Percentiles rank a stretch among this genome's conserved stretches.
These are phyloP conservation scores for Fundulus diaphanus DNA, from an alignment of 2,797 vertebrate genomes.

Conservation along the genomic window DNA sequence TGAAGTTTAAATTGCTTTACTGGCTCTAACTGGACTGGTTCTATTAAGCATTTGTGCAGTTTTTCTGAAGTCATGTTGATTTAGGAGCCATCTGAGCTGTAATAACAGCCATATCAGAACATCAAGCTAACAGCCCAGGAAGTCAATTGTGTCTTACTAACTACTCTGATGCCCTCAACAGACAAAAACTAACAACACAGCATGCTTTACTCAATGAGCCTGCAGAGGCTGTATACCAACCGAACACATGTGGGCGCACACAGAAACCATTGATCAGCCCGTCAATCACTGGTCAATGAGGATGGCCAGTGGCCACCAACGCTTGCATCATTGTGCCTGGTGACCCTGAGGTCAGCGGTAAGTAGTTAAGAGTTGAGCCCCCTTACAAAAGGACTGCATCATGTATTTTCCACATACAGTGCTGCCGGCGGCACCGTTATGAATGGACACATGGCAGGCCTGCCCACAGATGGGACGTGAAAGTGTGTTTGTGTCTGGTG, in stretches of 20 bases:
- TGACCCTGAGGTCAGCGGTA: slow-evolving; percentile 81
- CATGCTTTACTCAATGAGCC: slow-evolving; percentile 57
- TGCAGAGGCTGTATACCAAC: slow-evolving; percentile 44
- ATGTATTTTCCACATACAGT: slow-evolving; percentile 79
- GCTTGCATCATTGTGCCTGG: slow-evolving; percentile 73
- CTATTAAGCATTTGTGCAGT: not conserved
- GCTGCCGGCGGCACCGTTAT: slow-evolving; percentile 68
- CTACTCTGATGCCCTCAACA: slow-evolving; percentile 65
- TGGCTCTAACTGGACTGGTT: not conserved
- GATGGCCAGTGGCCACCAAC: slow-evolving; percentile 81
- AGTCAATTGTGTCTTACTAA: slow-evolving; percentile 76
- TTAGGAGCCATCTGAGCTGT: slow-evolving; percentile 54
- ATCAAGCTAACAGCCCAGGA: slow-evolving; percentile 55
- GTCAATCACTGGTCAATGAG: slow-evolving; percentile 83
- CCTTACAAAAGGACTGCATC: slow-evolving; percentile 73
- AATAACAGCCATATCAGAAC: slow-evolving; percentile 56
- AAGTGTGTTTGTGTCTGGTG: slow-evolving; percentile 12
- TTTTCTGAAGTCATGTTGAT: slow-evolving; percentile 16
- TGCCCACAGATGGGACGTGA: slow-evolving; percentile 83
- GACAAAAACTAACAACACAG: slow-evolving; percentile 61
- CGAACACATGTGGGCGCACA: slow-evolving; percentile 51
- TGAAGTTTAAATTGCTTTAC: slow-evolving; percentile 9
- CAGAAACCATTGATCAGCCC: slow-evolving; percentile 66
- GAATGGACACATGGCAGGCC: slow-evolving; percentile 84
- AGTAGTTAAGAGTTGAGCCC: slow-evolving; percentile 67